Percentiles rank a stretch among this genome's conserved stretches.
phyloP scores from a whole-genome alignment of 2,113 vertebrate species.

The Promerops cafer region DNA sequence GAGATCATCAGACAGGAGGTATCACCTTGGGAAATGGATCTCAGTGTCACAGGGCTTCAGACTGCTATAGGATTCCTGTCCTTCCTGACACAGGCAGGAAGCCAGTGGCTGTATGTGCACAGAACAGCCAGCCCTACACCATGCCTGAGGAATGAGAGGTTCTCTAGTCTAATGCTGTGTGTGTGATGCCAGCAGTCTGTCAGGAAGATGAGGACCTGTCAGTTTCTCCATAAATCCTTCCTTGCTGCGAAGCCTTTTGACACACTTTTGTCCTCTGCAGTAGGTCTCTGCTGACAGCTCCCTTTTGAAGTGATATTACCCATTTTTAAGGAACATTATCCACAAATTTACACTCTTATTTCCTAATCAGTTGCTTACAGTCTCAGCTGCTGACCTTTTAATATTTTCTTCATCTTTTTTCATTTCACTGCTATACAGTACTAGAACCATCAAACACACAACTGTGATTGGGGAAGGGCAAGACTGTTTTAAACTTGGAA shows the following conservation, averaged over 20 bases:
- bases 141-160: neutral
- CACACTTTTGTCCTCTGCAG: neutral
- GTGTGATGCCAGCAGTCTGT: neutral
- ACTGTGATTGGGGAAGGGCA: neutral
- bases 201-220: neutral
- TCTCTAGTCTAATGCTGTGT: fast-evolving
- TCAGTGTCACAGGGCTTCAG: neutral
- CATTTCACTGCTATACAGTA: neutral
- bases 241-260: neutral
- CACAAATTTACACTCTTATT: neutral
- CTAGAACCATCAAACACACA: neutral
- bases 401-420: neutral
- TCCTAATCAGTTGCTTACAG: neutral
- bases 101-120: neutral
- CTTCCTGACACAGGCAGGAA: neutral
- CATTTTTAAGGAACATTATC: neutral
- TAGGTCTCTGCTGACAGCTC: neutral
- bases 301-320: neutral
- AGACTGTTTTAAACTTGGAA: neutral
- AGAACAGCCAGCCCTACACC: neutral
- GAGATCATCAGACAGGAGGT: neutral
- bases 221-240: neutral
- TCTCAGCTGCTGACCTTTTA: neutral
- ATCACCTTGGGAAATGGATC: neutral
- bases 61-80: neutral